Base-by-base conservation (phyloP, 2,888 invertebrate genomes). In the Augochlorella aurata region DNA sequence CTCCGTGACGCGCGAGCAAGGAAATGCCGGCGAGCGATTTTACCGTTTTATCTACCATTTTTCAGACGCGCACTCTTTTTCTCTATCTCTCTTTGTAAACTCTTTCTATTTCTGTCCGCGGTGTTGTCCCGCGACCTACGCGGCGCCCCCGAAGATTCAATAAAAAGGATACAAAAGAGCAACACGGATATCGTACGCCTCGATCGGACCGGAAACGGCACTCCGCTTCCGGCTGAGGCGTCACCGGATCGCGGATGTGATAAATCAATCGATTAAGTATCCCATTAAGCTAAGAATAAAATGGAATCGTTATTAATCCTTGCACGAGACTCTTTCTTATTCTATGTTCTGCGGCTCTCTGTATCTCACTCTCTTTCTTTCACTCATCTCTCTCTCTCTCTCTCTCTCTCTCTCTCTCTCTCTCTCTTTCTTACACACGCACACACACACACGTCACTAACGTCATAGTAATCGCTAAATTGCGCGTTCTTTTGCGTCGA, bases 21-120 rank as follows among this genome's bases (percentile, higher is more conserved):
- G 77, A 21, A 71, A 76, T 54, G 83, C 78, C 69, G 54, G 58
- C 65, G 71, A 76, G 83, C 54, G 73, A 84, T 79, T 79, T 77
- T 83, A 83, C 84, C 79, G 74, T 84, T 84, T 84, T 84, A 84
- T 84, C 84, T 79, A 83, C 84, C 84, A 84, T 84, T 84, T 83
- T 84, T 84, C 84, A 83, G 79, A 75, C 74, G 74, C 77, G 83
- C 84, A 83, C 85, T 77, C 84, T 74, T 73, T 82, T 82, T 80
- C 77, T 79, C 79, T 75, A 74, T 80, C 83, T 81, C 81, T 78
- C 83, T 85, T 77, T 85, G 72, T 83, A 74, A 38, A 77, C 77
- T 78, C 69, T 85, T 83, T 83, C 83, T 85, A 83, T 81, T 82
- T 79, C 80, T 76, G 81, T 71, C 80, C 38, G 70, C 18, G 18